phyloP scores from a whole-genome alignment of 2,113 vertebrate genomes.

The Siniperca chuatsi region DNA sequence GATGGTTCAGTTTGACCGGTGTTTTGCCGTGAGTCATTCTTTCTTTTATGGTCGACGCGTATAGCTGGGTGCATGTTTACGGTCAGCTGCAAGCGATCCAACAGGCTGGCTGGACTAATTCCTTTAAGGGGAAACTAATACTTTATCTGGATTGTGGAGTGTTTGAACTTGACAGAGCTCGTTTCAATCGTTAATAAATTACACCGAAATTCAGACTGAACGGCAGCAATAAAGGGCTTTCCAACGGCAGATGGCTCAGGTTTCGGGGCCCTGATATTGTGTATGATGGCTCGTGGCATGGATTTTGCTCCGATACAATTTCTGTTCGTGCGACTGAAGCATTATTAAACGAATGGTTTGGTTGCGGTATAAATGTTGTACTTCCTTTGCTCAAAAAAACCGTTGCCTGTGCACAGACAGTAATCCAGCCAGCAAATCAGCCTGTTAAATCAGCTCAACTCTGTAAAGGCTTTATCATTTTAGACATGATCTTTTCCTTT shows the following conservation, averaged over 20 bases:
- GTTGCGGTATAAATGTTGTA: background rate
- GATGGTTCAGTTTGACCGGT: slow-evolving; percentile 76
- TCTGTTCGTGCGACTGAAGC: no score
- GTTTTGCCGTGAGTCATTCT: slow-evolving; percentile 72
- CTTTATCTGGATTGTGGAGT: no score
- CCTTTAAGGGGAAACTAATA: no score
- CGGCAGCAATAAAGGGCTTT: background rate
- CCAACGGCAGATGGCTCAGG: background rate
- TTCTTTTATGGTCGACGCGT: slow-evolving; percentile 63
- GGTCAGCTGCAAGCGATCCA: background rate
- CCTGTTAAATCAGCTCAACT: background rate
- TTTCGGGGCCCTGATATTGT: background rate
- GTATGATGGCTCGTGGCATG: background rate
- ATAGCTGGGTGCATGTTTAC: slow-evolving; percentile 28
- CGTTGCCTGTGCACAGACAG: background rate
- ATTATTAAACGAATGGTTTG: background rate
- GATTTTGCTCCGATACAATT: background rate
- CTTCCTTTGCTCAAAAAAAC: background rate
- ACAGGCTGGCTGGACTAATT: background rate
- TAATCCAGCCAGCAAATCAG: background rate
- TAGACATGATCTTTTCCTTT: background rate
- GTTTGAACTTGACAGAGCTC: background rate
- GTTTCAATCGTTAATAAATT: background rate
- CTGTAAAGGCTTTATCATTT: background rate
- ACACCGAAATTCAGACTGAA: background rate